These are phyloP conservation scores for Botia almorhae DNA, from an alignment of 2,797 vertebrate species.

Conservation along the genomic window DNA sequence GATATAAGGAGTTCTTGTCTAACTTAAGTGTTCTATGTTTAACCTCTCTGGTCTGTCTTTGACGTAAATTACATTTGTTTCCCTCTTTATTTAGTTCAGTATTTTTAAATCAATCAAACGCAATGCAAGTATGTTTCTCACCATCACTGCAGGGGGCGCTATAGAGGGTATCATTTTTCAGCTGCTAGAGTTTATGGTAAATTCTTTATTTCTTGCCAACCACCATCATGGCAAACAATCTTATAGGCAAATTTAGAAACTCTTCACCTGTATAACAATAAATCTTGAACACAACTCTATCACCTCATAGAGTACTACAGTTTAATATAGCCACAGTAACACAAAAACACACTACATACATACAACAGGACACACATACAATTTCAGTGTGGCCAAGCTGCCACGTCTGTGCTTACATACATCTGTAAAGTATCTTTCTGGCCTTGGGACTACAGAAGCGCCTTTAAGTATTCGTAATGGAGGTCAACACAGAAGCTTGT, in stretches of 20 bases:
- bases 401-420: background rate
- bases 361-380: background rate
- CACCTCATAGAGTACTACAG: too few species aligned
- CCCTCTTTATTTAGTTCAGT: background rate
- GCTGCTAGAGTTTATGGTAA: too few species aligned
- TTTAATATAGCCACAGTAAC: background rate
- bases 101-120: background rate
- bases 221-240: too few species aligned
- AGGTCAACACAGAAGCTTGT: constrained; percentile 4
- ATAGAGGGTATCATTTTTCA: background rate
- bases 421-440: background rate
- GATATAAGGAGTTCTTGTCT: constrained; percentile 10
- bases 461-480: background rate
- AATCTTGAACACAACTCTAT: too few species aligned
- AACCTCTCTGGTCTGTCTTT: background rate
- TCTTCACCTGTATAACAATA: too few species aligned
- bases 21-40: background rate
- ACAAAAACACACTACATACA: background rate
- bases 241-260: too few species aligned
- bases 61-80: background rate
- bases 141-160: background rate
- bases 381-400: background rate
- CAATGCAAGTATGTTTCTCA: background rate
- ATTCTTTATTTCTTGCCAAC: too few species aligned
- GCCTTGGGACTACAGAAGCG: background rate